Percentiles rank a stretch among this genome's conserved stretches.
These are phyloP conservation scores for Scopus umbretta DNA, from an alignment of 2,113 vertebrate species.

Conservation along the genomic window DNA sequence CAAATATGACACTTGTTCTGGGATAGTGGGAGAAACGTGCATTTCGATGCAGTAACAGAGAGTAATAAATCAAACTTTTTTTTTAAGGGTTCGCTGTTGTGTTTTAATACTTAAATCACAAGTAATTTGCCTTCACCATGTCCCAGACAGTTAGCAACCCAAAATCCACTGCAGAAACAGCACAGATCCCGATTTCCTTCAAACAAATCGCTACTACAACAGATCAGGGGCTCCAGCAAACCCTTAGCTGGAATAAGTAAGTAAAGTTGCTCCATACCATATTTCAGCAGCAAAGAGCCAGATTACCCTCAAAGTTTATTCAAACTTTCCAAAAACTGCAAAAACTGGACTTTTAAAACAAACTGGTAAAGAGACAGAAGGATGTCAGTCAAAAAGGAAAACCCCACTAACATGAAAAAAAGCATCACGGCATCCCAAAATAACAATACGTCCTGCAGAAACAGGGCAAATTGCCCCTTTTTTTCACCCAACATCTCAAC, in stretches of 20 bases:
- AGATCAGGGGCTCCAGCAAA: neutral
- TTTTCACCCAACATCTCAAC: neutral
- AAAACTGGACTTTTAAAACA: neutral
- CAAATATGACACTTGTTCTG: slow-evolving; percentile 70
- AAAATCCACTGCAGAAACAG: neutral
- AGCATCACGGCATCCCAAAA: neutral
- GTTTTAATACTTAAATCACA: neutral
- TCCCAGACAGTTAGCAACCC: neutral
- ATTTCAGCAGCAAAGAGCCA: neutral
- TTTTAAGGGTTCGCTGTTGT: neutral
- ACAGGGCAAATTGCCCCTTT: neutral
- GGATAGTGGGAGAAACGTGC: slow-evolving; percentile 18
- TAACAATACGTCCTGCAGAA: neutral
- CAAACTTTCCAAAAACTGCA: neutral
- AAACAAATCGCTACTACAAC: neutral
- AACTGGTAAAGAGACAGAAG: neutral
- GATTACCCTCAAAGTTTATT: neutral
- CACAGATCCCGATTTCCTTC: neutral
- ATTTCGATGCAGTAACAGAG: slow-evolving; percentile 44
- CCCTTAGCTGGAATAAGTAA: neutral
- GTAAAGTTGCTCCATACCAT: neutral
- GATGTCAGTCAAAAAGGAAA: neutral
- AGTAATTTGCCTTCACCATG: neutral
- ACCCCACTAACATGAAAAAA: neutral
- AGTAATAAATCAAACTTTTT: slow-evolving; percentile 38